These are phyloP conservation scores for Seriola quinqueradiata DNA, from an alignment of 2,113 vertebrate species.

Conservation along the genomic window DNA sequence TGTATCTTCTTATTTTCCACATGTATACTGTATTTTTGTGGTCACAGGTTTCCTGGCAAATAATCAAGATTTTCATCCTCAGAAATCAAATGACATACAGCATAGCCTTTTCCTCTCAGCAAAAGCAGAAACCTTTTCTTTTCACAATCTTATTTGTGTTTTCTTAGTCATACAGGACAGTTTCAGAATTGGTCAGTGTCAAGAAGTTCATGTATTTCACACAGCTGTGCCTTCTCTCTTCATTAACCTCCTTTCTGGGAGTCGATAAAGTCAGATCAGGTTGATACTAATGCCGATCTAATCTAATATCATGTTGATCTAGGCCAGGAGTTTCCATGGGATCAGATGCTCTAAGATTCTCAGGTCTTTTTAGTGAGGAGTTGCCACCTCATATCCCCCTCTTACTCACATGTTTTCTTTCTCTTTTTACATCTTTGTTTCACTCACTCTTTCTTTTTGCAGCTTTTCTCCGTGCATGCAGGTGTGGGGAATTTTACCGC, in stretches of 20 bases:
- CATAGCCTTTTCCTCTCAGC: constrained; percentile 1
- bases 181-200: constrained; percentile 48
- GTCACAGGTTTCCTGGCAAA: neutral
- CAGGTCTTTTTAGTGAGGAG: constrained; percentile 4
- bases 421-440: constrained; percentile 15
- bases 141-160: constrained; percentile 27
- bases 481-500: constrained; percentile 67
- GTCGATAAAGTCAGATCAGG: neutral
- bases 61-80: neutral
- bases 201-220: constrained; percentile 34
- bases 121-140: constrained; percentile 20
- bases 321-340: constrained; percentile 36
- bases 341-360: constrained; percentile 30
- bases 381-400: constrained; percentile 23
- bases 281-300: neutral
- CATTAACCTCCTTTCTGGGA: constrained; percentile 4
- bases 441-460: constrained; percentile 17
- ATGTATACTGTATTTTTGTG: too few relatives aligned
- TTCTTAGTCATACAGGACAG: constrained; percentile 41
- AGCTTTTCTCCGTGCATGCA: constrained; percentile 45
- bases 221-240: constrained; percentile 12
- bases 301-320: constrained; percentile 15
- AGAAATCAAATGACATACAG: neutral
- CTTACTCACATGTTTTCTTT: neutral
- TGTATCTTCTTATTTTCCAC: too few relatives aligned